Evolutionary conservation across 1,140 invertebrate species (phyloP).

Genomic region (Heliothis subflexa): DNA sequence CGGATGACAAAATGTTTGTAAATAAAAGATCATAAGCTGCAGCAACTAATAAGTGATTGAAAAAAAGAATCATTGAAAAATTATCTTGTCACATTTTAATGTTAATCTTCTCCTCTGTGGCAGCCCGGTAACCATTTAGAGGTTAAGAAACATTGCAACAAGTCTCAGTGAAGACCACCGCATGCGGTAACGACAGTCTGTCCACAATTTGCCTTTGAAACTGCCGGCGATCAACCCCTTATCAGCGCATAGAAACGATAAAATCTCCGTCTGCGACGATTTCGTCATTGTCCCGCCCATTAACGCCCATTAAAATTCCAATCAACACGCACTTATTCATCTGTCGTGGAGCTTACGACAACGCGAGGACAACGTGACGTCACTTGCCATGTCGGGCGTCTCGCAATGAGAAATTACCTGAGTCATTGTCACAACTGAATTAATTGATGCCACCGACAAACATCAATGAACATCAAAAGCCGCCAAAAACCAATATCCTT

Average conservation of each 20-base stretch:
- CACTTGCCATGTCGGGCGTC: conserved; percentile 65
- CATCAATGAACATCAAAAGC: conserved; percentile 19
- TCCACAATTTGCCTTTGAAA: conserved; percentile 83
- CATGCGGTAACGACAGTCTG: conserved; percentile 67
- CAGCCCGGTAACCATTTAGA: conserved; percentile 2
- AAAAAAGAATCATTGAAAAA: not conserved
- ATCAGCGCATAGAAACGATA: conserved; percentile 82
- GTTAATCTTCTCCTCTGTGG: not conserved
- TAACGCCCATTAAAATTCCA: conserved; percentile 83
- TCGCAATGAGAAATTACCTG: conserved; percentile 67
- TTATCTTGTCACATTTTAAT: conserved; percentile 4
- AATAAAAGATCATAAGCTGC: not conserved
- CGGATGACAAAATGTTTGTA: conserved; percentile 16
- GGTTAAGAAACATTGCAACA: not conserved
- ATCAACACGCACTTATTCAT: conserved; percentile 83
- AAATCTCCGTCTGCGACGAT: conserved; percentile 76
- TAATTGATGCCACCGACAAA: conserved; percentile 49
- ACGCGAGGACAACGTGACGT: conserved; percentile 59
- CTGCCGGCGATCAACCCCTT: conserved; percentile 77
- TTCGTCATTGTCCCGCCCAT: conserved; percentile 83
- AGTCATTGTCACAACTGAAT: conserved; percentile 50
- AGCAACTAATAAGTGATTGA: no score
- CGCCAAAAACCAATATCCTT: conserved; percentile 45
- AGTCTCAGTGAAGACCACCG: conserved; percentile 64
- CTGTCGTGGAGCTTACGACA: conserved; percentile 60